Evolutionary conservation across 2,888 invertebrate species (phyloP).

Genomic region (Dione juno): DNA sequence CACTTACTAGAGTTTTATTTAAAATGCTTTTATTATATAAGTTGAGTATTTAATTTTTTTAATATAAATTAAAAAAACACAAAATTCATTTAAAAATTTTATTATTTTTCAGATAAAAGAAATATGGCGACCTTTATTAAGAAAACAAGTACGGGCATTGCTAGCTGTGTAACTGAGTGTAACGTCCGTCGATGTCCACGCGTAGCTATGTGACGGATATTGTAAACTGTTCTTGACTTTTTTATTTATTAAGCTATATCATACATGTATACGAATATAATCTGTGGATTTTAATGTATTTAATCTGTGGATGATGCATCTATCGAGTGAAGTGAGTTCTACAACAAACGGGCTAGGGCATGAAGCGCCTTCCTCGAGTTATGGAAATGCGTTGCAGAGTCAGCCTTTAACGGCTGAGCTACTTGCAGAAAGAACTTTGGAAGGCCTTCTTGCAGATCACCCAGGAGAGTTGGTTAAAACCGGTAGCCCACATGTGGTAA

Average conservation of each 20-base stretch:
- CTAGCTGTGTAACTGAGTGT: slow-evolving; percentile 44
- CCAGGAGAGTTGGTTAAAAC: slow-evolving; percentile 96
- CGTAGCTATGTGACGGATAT: slow-evolving; percentile 70
- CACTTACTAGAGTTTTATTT: too few relatives aligned
- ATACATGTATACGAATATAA: slow-evolving; percentile 44
- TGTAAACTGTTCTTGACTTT: slow-evolving; percentile 52
- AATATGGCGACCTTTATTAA: slow-evolving; percentile 30
- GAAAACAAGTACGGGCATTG: slow-evolving; percentile 32
- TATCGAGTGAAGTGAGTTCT: slow-evolving; percentile 90
- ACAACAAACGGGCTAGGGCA: slow-evolving; percentile 84
- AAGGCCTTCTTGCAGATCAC: slow-evolving; percentile 93
- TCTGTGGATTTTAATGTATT: slow-evolving; percentile 25
- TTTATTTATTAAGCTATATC: slow-evolving; percentile 42
- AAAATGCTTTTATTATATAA: not conserved
- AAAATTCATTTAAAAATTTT: not conserved
- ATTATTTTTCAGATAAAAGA: slow-evolving; percentile 43
- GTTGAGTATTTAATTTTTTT: not conserved
- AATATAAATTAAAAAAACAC: too few relatives aligned
- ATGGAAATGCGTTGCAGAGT: slow-evolving; percentile 72
- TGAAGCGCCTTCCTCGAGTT: slow-evolving; percentile 78
- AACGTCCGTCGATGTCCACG: slow-evolving; percentile 43
- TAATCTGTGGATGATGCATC: slow-evolving; percentile 85
- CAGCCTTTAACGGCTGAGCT: slow-evolving; percentile 90
- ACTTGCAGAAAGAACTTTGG: slow-evolving; percentile 91
- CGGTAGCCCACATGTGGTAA: slow-evolving; percentile 96